Base-by-base conservation (phyloP, 2,888 invertebrate species). In the Nebria brevicollis region DNA sequence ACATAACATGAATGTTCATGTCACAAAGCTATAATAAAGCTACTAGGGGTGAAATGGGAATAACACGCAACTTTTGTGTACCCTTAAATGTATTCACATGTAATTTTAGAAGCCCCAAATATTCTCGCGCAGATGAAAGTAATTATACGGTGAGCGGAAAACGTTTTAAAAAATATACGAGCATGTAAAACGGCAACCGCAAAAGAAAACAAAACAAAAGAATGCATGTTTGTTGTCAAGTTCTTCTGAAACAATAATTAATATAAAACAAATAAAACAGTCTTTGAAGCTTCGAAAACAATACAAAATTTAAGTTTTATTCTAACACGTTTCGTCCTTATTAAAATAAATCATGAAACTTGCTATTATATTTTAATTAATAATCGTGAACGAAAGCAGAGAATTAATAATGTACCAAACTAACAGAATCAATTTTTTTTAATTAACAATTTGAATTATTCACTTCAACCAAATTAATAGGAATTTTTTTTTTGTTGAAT, bases 1-100 rank as follows among this genome's bases (percentile, higher is more conserved):
- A 73, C 75, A 72, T 68, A 68, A 79, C 74, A 79, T 75, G 79
- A 79, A 79, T 75, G 79, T 79, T 66, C 79, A 79, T 79, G 79
- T 75, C 75, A 43, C 43, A 79, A 20, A 74, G 73, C 74, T 75
- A 79, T 79, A 70, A 70, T 34, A 68, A 25, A 15, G n/a, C 25
- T 54, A 2, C 11, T 25, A 68, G 68, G 68, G 8, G 20, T 68
- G 20, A 25, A 11, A 68, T 25, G 25, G 2, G 70, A 70, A 70
- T 70, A 25, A 26, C 26, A 70, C 70, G 34, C 54, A 7, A 54
- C 54, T 54, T 54, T 8, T 54, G 54, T 54, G 54, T 70, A 70
- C 70, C 8, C 70, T 66, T 70, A 20, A 70, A 20, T 26, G 4
- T 70, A 70, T 70, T 70, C 70, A 70, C 25, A 70, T 70, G 54